Conservation (phyloP, 1,140 invertebrate genomes). For the Paralvinella palmiformis region DNA sequence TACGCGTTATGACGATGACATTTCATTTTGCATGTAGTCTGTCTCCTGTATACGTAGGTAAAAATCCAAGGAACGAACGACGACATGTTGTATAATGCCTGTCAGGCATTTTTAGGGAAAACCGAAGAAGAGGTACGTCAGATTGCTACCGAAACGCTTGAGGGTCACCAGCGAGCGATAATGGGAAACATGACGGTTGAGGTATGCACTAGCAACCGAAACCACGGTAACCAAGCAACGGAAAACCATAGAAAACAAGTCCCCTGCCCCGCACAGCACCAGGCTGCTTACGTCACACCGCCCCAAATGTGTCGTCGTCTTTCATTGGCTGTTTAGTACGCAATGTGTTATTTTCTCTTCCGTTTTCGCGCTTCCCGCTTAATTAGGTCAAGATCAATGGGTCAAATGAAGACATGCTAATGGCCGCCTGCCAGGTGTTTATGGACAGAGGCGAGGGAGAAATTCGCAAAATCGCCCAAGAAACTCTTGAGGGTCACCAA, state of each 20-base stretch:
- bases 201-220: too few species aligned
- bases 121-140: constrained; percentile 80
- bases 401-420: constrained; percentile 90
- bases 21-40: too few species aligned
- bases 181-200: constrained; percentile 99
- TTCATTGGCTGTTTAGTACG: background rate
- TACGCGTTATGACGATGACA: too few species aligned
- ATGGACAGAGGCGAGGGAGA: constrained; percentile 83
- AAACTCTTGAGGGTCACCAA: constrained; percentile 95
- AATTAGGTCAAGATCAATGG: constrained; percentile 90
- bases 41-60: too few species aligned
- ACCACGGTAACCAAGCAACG: too few species aligned
- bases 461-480: constrained; percentile 87
- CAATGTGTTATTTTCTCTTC: background rate
- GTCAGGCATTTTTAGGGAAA: constrained; percentile 95
- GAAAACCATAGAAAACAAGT: too few species aligned
- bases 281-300: too few species aligned
- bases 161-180: constrained; percentile 95
- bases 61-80: constrained; percentile 97
- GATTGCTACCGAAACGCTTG: constrained; percentile 89
- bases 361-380: background rate
- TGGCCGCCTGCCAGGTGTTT: constrained; percentile 94
- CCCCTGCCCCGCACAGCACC: too few species aligned
- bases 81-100: constrained; percentile 90
- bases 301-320: background rate